Evolutionary conservation across 2,888 invertebrate species (phyloP), one percentile per base, ranked within the genome.

Genomic region (Hirtodrosophila trivittata): DNA sequence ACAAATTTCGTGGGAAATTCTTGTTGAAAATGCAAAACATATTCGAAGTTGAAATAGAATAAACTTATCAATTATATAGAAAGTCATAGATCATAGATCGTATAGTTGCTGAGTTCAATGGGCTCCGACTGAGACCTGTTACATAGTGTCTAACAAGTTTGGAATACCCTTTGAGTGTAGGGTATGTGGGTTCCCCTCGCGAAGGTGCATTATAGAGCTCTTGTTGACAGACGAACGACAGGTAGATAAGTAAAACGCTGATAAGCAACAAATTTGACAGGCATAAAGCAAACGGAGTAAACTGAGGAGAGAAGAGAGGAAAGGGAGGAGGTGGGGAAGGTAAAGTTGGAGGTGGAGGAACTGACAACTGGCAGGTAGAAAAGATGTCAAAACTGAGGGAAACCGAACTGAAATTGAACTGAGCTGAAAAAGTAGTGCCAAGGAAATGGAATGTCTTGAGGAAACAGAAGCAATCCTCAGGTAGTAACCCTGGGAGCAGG

Each of bases 231-330:
- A 56, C 25, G 16, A 55, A 26, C 12, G 58, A 59, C 62, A 57
- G 67, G 43, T 46, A 55, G 63, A 72, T 66, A 77, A 81, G 70
- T 66, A 58, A 62, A 57, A 26, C 42, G 38, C 46, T 73, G 80
- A 80, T 80, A 80, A 73, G 77, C 64, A 62, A 54, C 66, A 73
- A 80, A 83, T 80, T 83, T 83, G 84, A 80, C 84, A 80, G 75
- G 38, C 65, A 77, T 80, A 73, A 77, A 69, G 60, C 62, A 83
- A 76, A 46, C 65, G n/a, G 18, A 59, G 52, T 45, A 54, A 64
- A 50, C n/a, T 30, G 39, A 46, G 7, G 75, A 83, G 83, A 21
- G 18, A 21, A 21, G 5, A 21, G 5, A 21, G 18, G 3, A 21
- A 21, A 21, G 18, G 18, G 18, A 21, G 18, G 18, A 21, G 5